These are phyloP conservation scores for Sycophaga agraensis DNA, from an alignment of 1,140 invertebrate genomes.

Conservation along the genomic window DNA sequence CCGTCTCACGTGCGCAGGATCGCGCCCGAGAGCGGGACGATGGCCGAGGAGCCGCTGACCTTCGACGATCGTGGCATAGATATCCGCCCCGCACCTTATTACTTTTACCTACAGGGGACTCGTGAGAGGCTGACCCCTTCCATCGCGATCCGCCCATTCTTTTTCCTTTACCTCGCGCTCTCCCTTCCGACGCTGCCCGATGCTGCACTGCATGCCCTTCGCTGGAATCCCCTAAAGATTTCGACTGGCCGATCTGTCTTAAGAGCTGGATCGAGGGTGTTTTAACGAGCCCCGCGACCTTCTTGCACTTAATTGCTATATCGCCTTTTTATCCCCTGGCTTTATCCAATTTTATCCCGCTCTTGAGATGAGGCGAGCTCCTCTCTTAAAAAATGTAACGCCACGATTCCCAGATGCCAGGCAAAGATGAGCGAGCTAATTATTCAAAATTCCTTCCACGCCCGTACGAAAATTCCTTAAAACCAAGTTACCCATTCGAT, in stretches of 20 bases:
- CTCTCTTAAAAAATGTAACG: no score
- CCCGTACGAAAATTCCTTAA: no score
- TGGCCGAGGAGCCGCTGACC: conserved; percentile 22
- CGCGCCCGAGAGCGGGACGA: neutral
- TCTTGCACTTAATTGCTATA: neutral
- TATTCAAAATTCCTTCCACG: no score
- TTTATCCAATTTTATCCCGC: no score
- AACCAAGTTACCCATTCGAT: no score
- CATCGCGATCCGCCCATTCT: neutral
- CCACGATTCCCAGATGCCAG: no score
- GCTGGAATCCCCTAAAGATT: no score
- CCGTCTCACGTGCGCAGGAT: neutral
- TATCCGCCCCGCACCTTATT: conserved; percentile 32
- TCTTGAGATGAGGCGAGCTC: no score
- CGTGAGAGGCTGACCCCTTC: neutral
- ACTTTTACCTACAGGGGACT: conserved; percentile 23
- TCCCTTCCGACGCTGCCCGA: no score
- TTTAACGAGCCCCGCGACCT: conserved; percentile 31
- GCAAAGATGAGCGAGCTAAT: no score
- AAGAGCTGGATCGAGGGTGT: conserved; percentile 27
- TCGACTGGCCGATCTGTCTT: conserved; percentile 7
- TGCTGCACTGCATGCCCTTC: no score
- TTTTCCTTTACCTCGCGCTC: neutral
- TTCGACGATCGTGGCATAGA: conserved; percentile 34
- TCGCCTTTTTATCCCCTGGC: neutral